Base-by-base conservation (phyloP, 2,888 invertebrate species). In the Lasius platythorax region DNA sequence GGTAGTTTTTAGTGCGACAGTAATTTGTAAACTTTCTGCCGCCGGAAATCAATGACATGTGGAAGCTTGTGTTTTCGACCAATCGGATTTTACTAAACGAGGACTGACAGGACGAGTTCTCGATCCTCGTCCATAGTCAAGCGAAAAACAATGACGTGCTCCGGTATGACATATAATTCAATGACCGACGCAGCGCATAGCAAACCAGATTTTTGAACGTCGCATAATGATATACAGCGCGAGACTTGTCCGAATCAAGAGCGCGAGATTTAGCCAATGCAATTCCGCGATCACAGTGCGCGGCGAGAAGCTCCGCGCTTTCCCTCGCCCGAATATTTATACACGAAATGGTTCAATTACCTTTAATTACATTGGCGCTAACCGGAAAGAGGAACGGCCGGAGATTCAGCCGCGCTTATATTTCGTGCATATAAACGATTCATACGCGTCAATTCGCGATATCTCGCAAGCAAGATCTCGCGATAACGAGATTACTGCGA, bases 341-440 rank as follows among this genome's bases (percentile, higher is more conserved):
- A 73, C 18, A n/a, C 23, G 28, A 73, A 72, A 61, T 73, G 50
- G 61, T 73, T 81, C 79, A 79, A 73, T 79, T 79, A 79, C 12
- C 74, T 73, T 28, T 79, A 79, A 79, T 61, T 37, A 46, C 33
- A 50, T 74, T 50, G 61, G 3, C 18, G 33, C 23, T 81, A 63
- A 61, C 58, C 61, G 46, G 18, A 79, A 79, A 46, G 33, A 73
- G n/a, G 5, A 50, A 50, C 46, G 46, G 15, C n/a, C 8, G 18
- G 33, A 33, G 61, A 18, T 73, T 79, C 33, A 50, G 4, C 40
- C 28, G 33, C 46, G 79, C 61, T 81, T 79, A 73, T 73, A 73
- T 81, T 74, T 61, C 61, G 74, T 73, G 33, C 8, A 23, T 33
- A 81, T 81, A 61, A 81, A 81, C 46, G 33, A 81, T 73, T 81